These are phyloP conservation scores for Emydoidea blandingii DNA, from an alignment of 2,797 vertebrate species.

Conservation along the genomic window DNA sequence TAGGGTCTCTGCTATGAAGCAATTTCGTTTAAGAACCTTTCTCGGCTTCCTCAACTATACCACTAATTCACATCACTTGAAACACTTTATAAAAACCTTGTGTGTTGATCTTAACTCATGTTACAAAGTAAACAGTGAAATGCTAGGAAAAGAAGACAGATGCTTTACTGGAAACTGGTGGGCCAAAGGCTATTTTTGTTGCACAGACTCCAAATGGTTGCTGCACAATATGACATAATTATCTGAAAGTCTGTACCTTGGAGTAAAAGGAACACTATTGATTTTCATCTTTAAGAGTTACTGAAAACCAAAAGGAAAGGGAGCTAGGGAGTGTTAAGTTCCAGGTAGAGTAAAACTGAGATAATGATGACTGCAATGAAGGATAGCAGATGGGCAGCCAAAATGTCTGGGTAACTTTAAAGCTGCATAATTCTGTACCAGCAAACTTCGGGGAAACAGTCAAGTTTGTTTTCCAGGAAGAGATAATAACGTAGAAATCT, in stretches of 20 bases:
- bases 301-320: slow-evolving; percentile 30
- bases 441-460: slow-evolving; percentile 85
- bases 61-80: neutral
- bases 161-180: slow-evolving; percentile 51
- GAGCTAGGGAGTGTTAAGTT: slow-evolving; percentile 48
- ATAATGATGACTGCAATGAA: slow-evolving; percentile 63
- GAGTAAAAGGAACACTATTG: slow-evolving; percentile 17
- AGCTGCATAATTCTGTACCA: slow-evolving; percentile 74
- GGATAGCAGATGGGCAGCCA: slow-evolving; percentile 64
- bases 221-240: neutral
- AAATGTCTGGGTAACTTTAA: slow-evolving; percentile 64
- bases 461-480: slow-evolving; percentile 88
- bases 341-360: slow-evolving; percentile 77
- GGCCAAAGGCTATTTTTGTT: slow-evolving; percentile 14
- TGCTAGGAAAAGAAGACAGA: slow-evolving; percentile 21
- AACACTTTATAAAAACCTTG: neutral
- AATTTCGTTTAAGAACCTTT: neutral
- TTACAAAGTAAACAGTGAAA: slow-evolving; percentile 29
- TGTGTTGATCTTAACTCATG: neutral
- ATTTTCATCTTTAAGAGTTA: slow-evolving; percentile 66
- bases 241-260: slow-evolving; percentile 16
- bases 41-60: neutral
- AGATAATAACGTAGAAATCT: slow-evolving; percentile 82
- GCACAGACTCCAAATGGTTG: slow-evolving; percentile 30
- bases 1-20: neutral